Evolutionary conservation across 2,888 invertebrate genomes (phyloP).

Genomic region (Drosophila atripex): DNA sequence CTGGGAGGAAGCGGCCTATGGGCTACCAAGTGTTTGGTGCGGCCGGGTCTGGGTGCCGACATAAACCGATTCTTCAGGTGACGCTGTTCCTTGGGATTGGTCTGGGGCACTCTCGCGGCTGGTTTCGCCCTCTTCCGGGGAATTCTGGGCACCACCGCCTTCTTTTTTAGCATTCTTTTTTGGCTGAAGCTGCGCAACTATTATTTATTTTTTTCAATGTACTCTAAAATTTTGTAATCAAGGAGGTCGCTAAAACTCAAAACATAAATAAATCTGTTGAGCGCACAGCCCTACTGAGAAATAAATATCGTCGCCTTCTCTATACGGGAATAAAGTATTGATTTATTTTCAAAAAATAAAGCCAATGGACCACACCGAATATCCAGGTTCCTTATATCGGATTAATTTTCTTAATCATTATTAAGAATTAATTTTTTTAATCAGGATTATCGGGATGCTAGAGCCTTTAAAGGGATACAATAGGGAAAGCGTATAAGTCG

Average conservation of each 20-base stretch:
- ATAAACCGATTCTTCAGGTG: conserved; percentile 10
- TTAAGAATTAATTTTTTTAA: too few relatives aligned
- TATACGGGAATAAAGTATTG: neutral
- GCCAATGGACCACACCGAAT: too few relatives aligned
- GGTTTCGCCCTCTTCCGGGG: neutral
- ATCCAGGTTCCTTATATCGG: too few relatives aligned
- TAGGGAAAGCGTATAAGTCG: neutral
- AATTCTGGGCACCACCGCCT: neutral
- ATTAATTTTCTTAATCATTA: too few relatives aligned
- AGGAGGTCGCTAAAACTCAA: neutral
- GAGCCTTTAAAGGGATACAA: neutral
- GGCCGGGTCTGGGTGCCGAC: neutral
- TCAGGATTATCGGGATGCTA: too few relatives aligned
- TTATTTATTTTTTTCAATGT: neutral
- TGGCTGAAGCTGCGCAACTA: neutral
- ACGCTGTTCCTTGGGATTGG: conserved; percentile 13
- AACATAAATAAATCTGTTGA: neutral
- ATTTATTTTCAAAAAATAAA: too few relatives aligned
- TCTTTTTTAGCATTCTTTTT: neutral
- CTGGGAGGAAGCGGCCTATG: neutral
- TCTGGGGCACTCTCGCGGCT: conserved; percentile 2
- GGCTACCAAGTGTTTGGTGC: neutral
- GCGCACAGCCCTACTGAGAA: neutral
- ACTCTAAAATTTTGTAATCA: conserved; percentile 1
- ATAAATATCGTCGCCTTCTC: neutral